Evolutionary conservation across 2,797 vertebrate species (phyloP), one percentile per base, ranked within the genome.

Genomic region (Pagetopsis macropterus): DNA sequence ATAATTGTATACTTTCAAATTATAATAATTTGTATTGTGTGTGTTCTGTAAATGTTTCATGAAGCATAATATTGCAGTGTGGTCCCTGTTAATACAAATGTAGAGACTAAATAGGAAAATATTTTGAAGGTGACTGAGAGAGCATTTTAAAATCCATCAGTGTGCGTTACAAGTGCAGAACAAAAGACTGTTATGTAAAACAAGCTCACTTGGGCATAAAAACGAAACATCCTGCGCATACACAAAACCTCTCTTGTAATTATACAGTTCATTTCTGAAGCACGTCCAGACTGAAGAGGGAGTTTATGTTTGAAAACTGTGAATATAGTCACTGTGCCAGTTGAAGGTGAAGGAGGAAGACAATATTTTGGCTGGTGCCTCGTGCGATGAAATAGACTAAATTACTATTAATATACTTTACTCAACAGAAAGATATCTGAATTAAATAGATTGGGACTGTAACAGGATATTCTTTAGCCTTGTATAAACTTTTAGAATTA

Each of bases 161-260:
- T 44, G 54, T 56, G 66, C 44, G 56, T 76, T 74, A 75, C 46
- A 69, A 77, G 60, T 51, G 73, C 77, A 77, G 50, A 73, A 80
- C 64, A 63, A 72, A 75, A 79, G 58, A 61, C 59, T 72, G 75
- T 81, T 87, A 74, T 79, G 72, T 84, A 84, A 85, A 86, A 78
- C 55, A 78, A 70, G 66, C 70, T 79, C 50, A 78, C 83, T 77
- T 85, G 45, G 63, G 64, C 74, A 66, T 75, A 59, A 84, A 80
- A 85, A 55, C 15, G 19, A 78, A 55, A 69, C 69, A 65, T 63
- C 45, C 23, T 19, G n/a, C 48, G 72, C 65, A 79, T 78, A 56
- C 59, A 67, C 46, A 82, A 72, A 76, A 66, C 64, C 33, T 31
- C 44, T n/a, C 21, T 15, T 61, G 27, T 56, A 66, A 82, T 75